Evolutionary conservation across 2,888 invertebrate genomes (phyloP).

Genomic region (Harpagoxenus sublaevis): DNA sequence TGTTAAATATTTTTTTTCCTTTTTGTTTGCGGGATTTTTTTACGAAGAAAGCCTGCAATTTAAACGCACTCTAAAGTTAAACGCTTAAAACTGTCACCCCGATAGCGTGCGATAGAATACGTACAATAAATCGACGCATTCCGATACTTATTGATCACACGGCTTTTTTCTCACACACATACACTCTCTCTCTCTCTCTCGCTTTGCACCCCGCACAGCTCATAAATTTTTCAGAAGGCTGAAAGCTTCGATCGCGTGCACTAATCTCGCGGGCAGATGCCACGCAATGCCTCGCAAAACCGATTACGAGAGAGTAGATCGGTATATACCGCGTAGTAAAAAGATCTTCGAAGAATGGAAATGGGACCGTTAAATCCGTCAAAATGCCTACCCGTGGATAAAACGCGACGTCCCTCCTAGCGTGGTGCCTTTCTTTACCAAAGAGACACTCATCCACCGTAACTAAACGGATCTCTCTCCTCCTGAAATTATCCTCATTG

Average conservation of each 20-base stretch:
- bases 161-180: slow-evolving; percentile 19
- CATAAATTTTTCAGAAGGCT: slow-evolving; percentile 75
- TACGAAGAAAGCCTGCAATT: background rate
- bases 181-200: slow-evolving; percentile 35
- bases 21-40: background rate
- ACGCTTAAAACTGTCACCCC: slow-evolving; percentile 6
- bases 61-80: background rate
- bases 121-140: slow-evolving; percentile 52
- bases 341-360: slow-evolving; percentile 72
- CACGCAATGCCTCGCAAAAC: slow-evolving; percentile 75
- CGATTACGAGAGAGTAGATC: slow-evolving; percentile 71
- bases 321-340: slow-evolving; percentile 69
- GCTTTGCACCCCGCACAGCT: slow-evolving; percentile 58
- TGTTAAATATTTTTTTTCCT: background rate
- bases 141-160: slow-evolving; percentile 59
- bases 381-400: slow-evolving; percentile 72
- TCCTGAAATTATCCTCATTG: slow-evolving; percentile 64
- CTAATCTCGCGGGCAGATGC: slow-evolving; percentile 80
- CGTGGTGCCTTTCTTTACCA: slow-evolving; percentile 66
- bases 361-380: slow-evolving; percentile 76
- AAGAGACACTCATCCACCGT: slow-evolving; percentile 75
- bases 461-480: slow-evolving; percentile 76
- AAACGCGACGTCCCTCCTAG: slow-evolving; percentile 62
- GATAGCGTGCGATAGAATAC: background rate
- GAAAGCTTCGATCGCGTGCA: slow-evolving; percentile 72